Conservation (phyloP, 1,140 invertebrate genomes). For the Cydia strobilella region DNA sequence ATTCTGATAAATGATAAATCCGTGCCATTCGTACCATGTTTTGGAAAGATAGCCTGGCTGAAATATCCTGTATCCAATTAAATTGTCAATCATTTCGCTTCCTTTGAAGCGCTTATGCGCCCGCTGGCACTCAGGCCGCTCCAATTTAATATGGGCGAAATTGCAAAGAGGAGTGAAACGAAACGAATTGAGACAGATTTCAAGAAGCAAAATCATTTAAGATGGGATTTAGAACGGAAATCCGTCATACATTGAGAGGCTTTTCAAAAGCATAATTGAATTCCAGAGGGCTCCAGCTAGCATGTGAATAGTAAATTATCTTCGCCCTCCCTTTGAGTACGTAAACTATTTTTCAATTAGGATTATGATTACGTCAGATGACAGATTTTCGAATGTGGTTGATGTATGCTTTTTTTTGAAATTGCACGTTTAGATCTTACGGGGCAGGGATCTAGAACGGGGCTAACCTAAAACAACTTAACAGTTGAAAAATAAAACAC, state of each 20-base stretch:
- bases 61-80: neutral
- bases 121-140: slow-evolving; percentile 28
- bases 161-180: slow-evolving; percentile 42
- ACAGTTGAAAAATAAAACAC: too few species aligned
- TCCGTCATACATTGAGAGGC: slow-evolving; percentile 46
- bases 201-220: slow-evolving; percentile 50
- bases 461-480: too few species aligned
- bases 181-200: slow-evolving; percentile 49
- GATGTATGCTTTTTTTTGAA: too few species aligned
- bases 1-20: too few species aligned
- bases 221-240: slow-evolving; percentile 41
- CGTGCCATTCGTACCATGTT: too few species aligned
- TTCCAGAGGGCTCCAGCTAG: slow-evolving; percentile 39
- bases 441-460: too few species aligned
- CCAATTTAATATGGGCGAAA: slow-evolving; percentile 46
- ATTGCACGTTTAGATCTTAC: too few species aligned
- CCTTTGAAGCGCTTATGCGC: neutral
- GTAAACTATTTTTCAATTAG: slow-evolving; percentile 14
- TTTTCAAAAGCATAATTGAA: slow-evolving; percentile 51
- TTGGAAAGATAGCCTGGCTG: neutral
- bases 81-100: neutral
- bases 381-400: too few species aligned
- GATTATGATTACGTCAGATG: neutral
- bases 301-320: slow-evolving; percentile 24
- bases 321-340: neutral